Evolutionary conservation across 2,888 invertebrate species (phyloP), one percentile per base, ranked within the genome.

Genomic region (Margaritifera margaritifera): DNA sequence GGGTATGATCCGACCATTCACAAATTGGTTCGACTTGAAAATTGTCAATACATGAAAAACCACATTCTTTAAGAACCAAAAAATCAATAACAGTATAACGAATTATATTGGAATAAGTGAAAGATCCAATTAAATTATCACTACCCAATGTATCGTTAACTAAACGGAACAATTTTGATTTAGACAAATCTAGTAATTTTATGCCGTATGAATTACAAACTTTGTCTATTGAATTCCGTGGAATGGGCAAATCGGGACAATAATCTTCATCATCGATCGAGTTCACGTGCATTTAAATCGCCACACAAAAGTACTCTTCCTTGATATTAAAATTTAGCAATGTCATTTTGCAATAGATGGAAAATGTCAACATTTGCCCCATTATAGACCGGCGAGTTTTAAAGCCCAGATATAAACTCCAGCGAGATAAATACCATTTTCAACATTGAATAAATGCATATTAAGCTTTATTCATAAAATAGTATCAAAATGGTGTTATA

Each of bases 381-480:
- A 64, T 58, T 55, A 54, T 68, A 68, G 22, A 64, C 68, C 5
- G 62, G 68, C 31, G 68, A 68, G 24, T 64, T 59, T n/a, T 68
- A 63, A 15, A 57, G 52, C 68, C 63, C 57, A 5, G 59, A 60
- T 66, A 60, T n/a, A n/a, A n/a, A n/a, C n/a, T n/a, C n/a, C n/a
- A n/a, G n/a, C n/a, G n/a, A n/a, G n/a, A n/a, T n/a, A n/a, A n/a
- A n/a, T n/a, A n/a, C n/a, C n/a, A n/a, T n/a, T n/a, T n/a, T n/a
- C n/a, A n/a, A n/a, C n/a, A n/a, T n/a, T n/a, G n/a, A n/a, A n/a
- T n/a, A n/a, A n/a, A n/a, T n/a, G n/a, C n/a, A n/a, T n/a, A n/a
- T n/a, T n/a, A n/a, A n/a, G n/a, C n/a, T n/a, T n/a, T n/a, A n/a
- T n/a, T n/a, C n/a, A n/a, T n/a, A n/a, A n/a, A n/a, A n/a, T n/a